Evolutionary conservation across 2,113 vertebrate species (phyloP).

Genomic region (Protobothrops flavoviridis): DNA sequence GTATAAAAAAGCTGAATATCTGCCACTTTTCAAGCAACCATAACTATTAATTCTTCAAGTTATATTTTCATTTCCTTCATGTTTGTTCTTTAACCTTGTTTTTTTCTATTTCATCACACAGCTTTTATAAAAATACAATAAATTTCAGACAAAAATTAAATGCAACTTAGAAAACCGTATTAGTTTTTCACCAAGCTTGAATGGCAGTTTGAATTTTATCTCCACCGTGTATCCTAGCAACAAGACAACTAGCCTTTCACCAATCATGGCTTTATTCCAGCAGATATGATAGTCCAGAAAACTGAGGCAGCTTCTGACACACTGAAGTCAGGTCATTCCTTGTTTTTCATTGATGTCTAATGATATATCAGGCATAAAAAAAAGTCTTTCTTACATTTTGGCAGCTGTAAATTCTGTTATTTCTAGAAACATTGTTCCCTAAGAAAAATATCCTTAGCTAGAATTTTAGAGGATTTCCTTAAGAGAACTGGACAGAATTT

Average conservation of each 20-base stretch:
- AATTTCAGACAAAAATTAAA: slow-evolving; percentile 3
- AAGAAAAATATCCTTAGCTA: not conserved
- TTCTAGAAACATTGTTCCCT: not conserved
- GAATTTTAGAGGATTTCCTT: not conserved
- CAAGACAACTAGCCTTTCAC: slow-evolving; percentile 20
- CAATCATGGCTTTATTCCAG: slow-evolving; percentile 2
- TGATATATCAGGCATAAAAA: rapidly evolving
- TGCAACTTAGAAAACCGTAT: slow-evolving; percentile 2
- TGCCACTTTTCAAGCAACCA: not conserved
- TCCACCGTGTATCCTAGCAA: slow-evolving; percentile 25
- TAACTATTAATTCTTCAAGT: slow-evolving; percentile 37
- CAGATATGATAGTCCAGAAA: not conserved
- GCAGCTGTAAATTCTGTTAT: not conserved
- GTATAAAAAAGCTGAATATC: slow-evolving; percentile 39
- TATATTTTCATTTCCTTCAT: not conserved
- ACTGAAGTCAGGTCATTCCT: not conserved
- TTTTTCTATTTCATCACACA: not conserved
- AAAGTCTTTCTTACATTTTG: rapidly evolving
- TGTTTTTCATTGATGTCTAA: not conserved
- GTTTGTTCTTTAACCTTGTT: not conserved
- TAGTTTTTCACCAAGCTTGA: slow-evolving; percentile 21
- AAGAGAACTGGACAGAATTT: not conserved
- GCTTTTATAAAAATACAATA: not conserved
- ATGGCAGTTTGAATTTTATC: slow-evolving; percentile 24
- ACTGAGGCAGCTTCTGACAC: not conserved